Conservation (phyloP, 2,888 invertebrate species). For the Lycocerus yunnanus region DNA sequence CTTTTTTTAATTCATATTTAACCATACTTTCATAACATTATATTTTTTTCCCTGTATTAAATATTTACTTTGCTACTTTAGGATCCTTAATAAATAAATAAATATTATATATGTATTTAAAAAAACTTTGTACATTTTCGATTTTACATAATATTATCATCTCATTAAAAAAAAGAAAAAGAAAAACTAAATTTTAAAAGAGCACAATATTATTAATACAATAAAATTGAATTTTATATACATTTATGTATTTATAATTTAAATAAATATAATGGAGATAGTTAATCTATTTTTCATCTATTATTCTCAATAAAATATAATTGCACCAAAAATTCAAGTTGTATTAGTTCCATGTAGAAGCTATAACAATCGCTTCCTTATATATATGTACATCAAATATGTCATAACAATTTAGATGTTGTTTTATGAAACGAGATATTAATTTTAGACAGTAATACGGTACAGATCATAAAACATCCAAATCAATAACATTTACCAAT, state of each 20-base stretch:
- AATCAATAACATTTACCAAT: conserved; percentile 21
- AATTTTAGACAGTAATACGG: conserved; percentile 9
- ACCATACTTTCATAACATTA: conserved; percentile 25
- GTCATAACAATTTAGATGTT: conserved; percentile 4
- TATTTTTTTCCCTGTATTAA: conserved; percentile 35
- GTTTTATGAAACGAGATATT: conserved; percentile 8
- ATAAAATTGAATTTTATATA: neutral
- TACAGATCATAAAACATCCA: conserved; percentile 27
- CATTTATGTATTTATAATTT: neutral
- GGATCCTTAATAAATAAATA: conserved; percentile 38
- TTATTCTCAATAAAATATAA: neutral
- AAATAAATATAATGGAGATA: neutral
- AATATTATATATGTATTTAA: conserved; percentile 42
- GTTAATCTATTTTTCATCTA: neutral
- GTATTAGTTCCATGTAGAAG: neutral
- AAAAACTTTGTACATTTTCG: conserved; percentile 46
- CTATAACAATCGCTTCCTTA: neutral
- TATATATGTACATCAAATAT: neutral
- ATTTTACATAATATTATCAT: conserved; percentile 11
- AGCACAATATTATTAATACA: conserved; percentile 12
- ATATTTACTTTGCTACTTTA: conserved; percentile 25
- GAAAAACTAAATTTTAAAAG: conserved; percentile 10
- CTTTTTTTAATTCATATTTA: conserved; percentile 45
- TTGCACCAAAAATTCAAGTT: conserved; percentile 3
- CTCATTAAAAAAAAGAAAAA: neutral